Percentiles rank a stretch among this genome's conserved stretches.
phyloP scores from a whole-genome alignment of 2,888 invertebrate genomes.

The Adela reaumurella region DNA sequence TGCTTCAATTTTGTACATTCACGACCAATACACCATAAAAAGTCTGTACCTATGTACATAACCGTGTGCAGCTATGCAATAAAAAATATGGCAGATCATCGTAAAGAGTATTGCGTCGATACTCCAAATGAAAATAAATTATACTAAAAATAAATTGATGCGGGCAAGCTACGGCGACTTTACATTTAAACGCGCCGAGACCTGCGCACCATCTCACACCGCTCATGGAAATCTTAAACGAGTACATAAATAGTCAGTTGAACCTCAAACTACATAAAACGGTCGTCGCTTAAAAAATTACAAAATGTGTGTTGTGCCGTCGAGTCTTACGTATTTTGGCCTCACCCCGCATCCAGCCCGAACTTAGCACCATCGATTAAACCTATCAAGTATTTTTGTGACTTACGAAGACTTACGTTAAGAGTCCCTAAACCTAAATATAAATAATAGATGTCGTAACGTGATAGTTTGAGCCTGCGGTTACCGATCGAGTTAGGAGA shows the following conservation, averaged over 20 bases:
- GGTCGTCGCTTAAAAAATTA: constrained; percentile 45
- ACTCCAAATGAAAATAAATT: constrained; percentile 45
- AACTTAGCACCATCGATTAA: constrained; percentile 49
- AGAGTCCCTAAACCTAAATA: constrained; percentile 52
- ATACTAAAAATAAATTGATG: constrained; percentile 48
- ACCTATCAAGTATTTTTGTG: constrained; percentile 49
- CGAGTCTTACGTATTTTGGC: constrained; percentile 49
- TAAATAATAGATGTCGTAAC: constrained; percentile 49
- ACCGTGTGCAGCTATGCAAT: constrained; percentile 18
- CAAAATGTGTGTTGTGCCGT: constrained; percentile 45
- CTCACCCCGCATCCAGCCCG: constrained; percentile 53
- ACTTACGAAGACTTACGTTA: constrained; percentile 51
- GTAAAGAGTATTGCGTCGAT: constrained; percentile 47
- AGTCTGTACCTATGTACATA: background rate
- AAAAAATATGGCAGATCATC: constrained; percentile 52
- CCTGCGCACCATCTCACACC: constrained; percentile 49
- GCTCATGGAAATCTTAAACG: constrained; percentile 33
- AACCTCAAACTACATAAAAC: constrained; percentile 48
- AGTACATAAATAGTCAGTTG: constrained; percentile 33
- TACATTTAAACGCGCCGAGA: constrained; percentile 32
- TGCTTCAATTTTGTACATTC: constrained; percentile 2
- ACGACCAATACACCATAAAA: background rate
- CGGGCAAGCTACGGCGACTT: constrained; percentile 54
- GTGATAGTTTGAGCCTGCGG: constrained; percentile 46
- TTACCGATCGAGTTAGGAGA: constrained; percentile 26